Evolutionary conservation across 2,888 invertebrate species (phyloP), one percentile per base, ranked within the genome.

Genomic region (Alcis repandata): DNA sequence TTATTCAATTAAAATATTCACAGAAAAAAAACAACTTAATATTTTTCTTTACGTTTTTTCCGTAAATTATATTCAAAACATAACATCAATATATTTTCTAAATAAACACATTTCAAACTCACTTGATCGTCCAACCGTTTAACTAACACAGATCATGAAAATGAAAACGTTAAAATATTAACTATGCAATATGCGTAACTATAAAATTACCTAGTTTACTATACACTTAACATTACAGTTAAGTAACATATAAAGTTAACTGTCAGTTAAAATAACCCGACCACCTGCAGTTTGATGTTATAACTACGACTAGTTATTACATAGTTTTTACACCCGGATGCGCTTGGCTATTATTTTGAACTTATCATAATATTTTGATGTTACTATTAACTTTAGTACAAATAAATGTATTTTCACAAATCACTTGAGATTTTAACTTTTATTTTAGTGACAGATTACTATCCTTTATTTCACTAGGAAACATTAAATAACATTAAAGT

Each of bases 251-350:
- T 40, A 43, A 54, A 33, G 19, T 33, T 33, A 45, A 56, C 56
- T n/a, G 56, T 45, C 56, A 20, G 19, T 45, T 20, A 36, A 52
- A 22, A 13, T 43, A 13, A 38, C 8, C 19, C 41, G 33, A 32
- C 60, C 54, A 41, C 56, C 61, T 54, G 54, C 49, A 9, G 56
- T 33, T 45, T 22, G 17, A 45, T 46, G 40, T 61, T 15, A 41
- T 20, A 33, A 36, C 51, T 32, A 49, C 62, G 36, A 43, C 56
- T 62, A n/a, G n/a, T n/a, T n/a, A n/a, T n/a, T n/a, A 43, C 56
- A 57, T 57, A 57, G 32, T 49, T 48, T 49, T 48, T 41, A 41
- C 19, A 36, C 51, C 33, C 48, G 27, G 38, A 32, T 20, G 59
- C 33, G 4, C 27, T 15, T 10, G 17, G 11, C 15, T 19, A 19